Base-by-base conservation (phyloP, 2,113 vertebrate species). In the Conger conger region DNA sequence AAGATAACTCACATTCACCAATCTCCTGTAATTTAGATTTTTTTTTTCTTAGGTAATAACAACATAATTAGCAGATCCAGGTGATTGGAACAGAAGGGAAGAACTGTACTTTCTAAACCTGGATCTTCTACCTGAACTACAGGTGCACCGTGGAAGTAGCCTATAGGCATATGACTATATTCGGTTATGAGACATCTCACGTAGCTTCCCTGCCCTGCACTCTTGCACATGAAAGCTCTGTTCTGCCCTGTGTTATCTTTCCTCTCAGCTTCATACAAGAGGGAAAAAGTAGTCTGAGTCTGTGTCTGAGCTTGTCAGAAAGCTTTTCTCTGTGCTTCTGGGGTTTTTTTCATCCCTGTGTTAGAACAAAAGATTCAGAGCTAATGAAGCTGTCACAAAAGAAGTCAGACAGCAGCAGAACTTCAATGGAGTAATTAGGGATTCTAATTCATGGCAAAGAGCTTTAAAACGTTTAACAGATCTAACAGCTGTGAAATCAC, bases 401-500 rank as follows among this genome's bases (percentile, higher is more conserved):
- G 68, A 73, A 73, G n/a, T n/a, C 27, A 9, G 68, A 73, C 68
- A 73, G 68, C n/a, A 33, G 68, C 68, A 33, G 4, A 13, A 73
- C 68, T 73, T 33, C 13, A 73, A 33, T 73, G 68, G n/a, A 30
- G 5, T 73, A 73, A 73, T 73, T 73, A 73, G n/a, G 68, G 9
- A 73, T 73, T 73, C n/a, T 73, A 68, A n/a, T 68, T 68, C 60
- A 68, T 68, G 60, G 60, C 20, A 27, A n/a, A 4, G 23, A n/a
- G 60, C 60, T 68, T n/a, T 68, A n/a, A 4, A n/a, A 68, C 23
- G 20, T n/a, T 68, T 68, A 68, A 20, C 60, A 68, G 60, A n/a
- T 68, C 23, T 68, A 68, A 68, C 60, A 68, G 60, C 60, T 68
- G 60, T n/a, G 60, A 68, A 68, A 68, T 68, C 60, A n/a, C 60